These are phyloP conservation scores for Poicephalus meyeri DNA, from an alignment of 2,113 vertebrate genomes.

Conservation along the genomic window DNA sequence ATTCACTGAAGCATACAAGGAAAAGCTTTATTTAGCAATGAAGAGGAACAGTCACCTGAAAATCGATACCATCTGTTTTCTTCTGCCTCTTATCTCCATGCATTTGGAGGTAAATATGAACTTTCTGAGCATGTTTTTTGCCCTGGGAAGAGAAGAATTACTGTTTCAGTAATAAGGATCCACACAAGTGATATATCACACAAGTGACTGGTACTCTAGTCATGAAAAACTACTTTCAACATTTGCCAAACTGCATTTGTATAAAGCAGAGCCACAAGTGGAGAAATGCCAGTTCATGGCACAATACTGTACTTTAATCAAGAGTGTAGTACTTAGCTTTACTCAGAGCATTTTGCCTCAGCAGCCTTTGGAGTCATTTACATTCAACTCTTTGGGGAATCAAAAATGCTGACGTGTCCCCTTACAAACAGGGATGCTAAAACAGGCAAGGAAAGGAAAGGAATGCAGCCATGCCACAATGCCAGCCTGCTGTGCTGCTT, in stretches of 20 bases:
- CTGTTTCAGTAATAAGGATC: neutral
- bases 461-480: neutral
- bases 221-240: neutral
- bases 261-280: neutral
- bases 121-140: conserved; percentile 82
- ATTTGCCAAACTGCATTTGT: neutral
- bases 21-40: neutral
- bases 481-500: neutral
- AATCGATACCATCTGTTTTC: neutral
- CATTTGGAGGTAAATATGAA: conserved; percentile 75
- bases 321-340: neutral
- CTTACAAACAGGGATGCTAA: neutral
- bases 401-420: neutral
- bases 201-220: neutral
- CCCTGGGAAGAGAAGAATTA: conserved; percentile 75
- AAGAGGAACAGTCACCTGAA: conserved; percentile 51
- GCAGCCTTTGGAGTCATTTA: neutral
- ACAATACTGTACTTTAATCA: neutral
- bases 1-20: neutral
- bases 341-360: neutral
- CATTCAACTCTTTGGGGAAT: neutral
- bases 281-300: neutral
- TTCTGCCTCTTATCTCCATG: conserved; percentile 42
- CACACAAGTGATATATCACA: neutral
- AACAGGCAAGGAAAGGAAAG: neutral